Percentiles rank a stretch among this genome's conserved stretches.
Conservation (phyloP, 2,797 vertebrate species). For the Phoebastria nigripes region DNA sequence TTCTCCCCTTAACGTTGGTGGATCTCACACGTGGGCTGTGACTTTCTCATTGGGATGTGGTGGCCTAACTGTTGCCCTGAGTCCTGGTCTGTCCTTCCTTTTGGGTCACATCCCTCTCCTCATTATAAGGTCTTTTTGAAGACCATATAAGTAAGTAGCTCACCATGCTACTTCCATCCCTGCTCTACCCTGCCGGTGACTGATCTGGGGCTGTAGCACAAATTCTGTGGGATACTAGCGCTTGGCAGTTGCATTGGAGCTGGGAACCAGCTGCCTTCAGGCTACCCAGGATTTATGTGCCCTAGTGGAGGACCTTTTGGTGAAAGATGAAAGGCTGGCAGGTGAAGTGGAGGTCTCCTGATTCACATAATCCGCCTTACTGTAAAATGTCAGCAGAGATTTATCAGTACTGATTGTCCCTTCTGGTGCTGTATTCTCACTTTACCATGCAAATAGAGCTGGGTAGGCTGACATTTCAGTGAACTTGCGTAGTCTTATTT, state of each 20-base stretch:
- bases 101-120: not conserved
- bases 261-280: not conserved
- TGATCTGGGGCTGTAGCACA: not conserved
- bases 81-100: not conserved
- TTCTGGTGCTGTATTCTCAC: not conserved
- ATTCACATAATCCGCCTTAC: not conserved
- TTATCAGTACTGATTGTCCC: not conserved
- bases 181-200: not conserved
- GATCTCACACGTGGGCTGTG: not conserved
- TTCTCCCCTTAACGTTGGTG: not conserved
- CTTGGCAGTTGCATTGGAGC: not conserved
- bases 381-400: not conserved
- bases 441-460: not conserved
- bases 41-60: not conserved
- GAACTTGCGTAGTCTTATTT: not conserved
- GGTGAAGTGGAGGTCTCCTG: not conserved
- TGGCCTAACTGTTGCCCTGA: not conserved
- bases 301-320: not conserved
- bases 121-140: not conserved
- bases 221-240: rapidly evolving
- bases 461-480: not conserved
- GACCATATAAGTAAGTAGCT: not conserved
- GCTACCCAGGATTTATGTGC: not conserved
- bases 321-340: not conserved
- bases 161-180: not conserved